Conservation (phyloP, 92 coral and sea anemone species). For the Zoanthus solanderi region DNA sequence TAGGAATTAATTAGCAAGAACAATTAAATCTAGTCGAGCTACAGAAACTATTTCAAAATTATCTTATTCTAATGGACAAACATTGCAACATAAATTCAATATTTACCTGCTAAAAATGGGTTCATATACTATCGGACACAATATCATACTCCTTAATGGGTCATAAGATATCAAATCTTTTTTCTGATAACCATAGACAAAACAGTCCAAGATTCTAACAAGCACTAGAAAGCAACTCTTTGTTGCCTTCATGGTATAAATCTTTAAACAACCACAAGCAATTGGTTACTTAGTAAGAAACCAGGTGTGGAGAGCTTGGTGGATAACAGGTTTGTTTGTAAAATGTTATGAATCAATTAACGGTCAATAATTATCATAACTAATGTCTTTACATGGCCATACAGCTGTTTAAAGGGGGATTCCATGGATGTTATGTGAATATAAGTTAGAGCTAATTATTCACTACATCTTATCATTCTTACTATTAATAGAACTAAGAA, state of each 20-base stretch:
- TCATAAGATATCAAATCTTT: conserved; percentile 30
- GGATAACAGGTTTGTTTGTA: conserved; percentile 10
- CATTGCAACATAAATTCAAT: background rate
- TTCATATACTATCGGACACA: background rate
- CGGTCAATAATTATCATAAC: background rate
- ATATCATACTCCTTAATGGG: conserved; percentile 30
- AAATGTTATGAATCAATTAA: background rate
- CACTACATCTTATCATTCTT: too few relatives aligned
- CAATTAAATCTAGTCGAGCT: background rate
- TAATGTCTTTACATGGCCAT: background rate
- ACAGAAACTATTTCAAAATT: background rate
- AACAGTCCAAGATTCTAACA: conserved; percentile 6
- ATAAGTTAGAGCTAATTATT: background rate
- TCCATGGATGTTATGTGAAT: conserved; percentile 13
- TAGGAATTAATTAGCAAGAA: background rate
- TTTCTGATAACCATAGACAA: conserved; percentile 18
- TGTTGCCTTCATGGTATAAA: conserved; percentile 52
- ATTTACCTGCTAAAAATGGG: conserved; percentile 12
- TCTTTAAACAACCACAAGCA: conserved; percentile 77
- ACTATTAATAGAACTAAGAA: too few relatives aligned
- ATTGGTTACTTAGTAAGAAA: conserved; percentile 49
- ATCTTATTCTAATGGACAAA: background rate
- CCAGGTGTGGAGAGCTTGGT: conserved; percentile 15
- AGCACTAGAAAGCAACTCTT: conserved; percentile 32
- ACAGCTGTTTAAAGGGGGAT: conserved; percentile 10